Evolutionary conservation across 2,113 vertebrate species (phyloP).

Genomic region (Rhabdornis inornatus): DNA sequence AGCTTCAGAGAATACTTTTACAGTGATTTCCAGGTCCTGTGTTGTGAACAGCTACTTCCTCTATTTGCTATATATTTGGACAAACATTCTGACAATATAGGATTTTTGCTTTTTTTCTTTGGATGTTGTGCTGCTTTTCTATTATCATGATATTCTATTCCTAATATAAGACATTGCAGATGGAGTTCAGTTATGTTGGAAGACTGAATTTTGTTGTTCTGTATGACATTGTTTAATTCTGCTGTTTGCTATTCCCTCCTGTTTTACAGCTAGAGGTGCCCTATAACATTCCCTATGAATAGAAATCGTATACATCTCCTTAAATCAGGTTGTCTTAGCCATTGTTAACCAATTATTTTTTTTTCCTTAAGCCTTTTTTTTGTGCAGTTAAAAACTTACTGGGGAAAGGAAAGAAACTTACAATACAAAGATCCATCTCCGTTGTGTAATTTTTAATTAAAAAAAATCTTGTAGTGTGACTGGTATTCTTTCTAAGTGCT

Average conservation of each 20-base stretch:
- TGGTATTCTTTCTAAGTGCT: background rate
- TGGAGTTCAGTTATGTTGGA: background rate
- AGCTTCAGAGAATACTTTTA: background rate
- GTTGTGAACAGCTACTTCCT: background rate
- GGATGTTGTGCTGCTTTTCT: background rate
- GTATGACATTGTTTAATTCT: background rate
- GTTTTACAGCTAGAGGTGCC: background rate
- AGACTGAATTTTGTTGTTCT: background rate
- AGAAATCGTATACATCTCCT: background rate
- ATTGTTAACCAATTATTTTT: background rate
- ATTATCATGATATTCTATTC: background rate
- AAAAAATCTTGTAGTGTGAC: background rate
- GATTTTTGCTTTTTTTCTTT: background rate
- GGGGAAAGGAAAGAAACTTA: background rate
- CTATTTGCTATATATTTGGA: background rate
- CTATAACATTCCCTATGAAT: background rate
- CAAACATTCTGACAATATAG: background rate
- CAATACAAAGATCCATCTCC: background rate
- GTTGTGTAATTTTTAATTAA: background rate
- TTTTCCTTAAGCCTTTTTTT: background rate
- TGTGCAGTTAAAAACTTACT: background rate
- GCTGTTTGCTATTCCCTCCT: background rate
- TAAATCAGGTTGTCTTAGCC: background rate
- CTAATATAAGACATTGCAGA: background rate
- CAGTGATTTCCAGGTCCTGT: background rate